Evolutionary conservation across 1,140 invertebrate genomes (phyloP).

Genomic region (Carcinoscorpius rotundicauda): DNA sequence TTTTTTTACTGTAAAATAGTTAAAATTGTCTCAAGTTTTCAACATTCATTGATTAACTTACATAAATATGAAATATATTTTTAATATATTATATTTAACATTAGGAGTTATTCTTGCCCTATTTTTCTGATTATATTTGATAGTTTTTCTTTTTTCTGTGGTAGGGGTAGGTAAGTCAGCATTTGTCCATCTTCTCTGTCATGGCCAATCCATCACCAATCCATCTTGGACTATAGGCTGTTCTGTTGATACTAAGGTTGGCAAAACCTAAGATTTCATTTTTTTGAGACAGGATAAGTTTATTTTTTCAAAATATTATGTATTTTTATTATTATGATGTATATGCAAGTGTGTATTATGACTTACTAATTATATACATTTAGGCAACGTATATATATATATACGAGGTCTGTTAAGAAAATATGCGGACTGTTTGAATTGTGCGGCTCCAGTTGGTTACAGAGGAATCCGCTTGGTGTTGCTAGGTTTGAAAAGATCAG

Average conservation of each 20-base stretch:
- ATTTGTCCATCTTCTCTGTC: slow-evolving; percentile 77
- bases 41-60: not conserved
- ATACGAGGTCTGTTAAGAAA: too few relatives aligned
- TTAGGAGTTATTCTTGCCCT: not conserved
- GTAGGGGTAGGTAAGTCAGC: slow-evolving; percentile 90
- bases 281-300: slow-evolving; percentile 1
- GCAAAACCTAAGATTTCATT: not conserved
- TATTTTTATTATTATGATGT: too few relatives aligned
- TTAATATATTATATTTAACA: too few relatives aligned
- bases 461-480: too few relatives aligned
- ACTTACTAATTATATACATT: too few relatives aligned
- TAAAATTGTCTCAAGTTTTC: not conserved
- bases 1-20: not conserved
- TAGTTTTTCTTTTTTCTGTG: slow-evolving; percentile 21
- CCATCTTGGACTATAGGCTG: slow-evolving; percentile 92
- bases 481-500: too few relatives aligned
- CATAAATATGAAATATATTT: not conserved
- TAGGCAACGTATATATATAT: too few relatives aligned
- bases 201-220: slow-evolving; percentile 66
- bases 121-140: not conserved
- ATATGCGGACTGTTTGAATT: too few relatives aligned
- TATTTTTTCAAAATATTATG: not conserved
- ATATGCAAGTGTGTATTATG: too few relatives aligned
- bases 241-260: slow-evolving; percentile 76
- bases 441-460: too few relatives aligned